Base-by-base conservation (phyloP, 2,113 vertebrate genomes). In the Elachura formosa region DNA sequence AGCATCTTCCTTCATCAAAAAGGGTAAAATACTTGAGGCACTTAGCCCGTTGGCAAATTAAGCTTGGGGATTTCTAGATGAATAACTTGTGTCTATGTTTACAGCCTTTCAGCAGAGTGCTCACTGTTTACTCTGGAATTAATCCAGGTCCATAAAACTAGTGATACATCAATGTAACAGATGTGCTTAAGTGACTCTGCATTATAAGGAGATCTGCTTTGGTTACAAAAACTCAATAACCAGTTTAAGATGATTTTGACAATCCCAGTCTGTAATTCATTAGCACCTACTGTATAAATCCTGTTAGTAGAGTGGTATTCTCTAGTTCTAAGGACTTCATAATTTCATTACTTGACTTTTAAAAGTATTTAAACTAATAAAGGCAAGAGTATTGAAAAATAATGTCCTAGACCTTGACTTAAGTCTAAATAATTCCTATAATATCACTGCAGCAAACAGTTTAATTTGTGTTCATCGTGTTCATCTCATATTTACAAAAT, bases 81-180 rank as follows among this genome's bases (percentile, higher is more conserved):
- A 95, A 84, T 34, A 40, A 90, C 28, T 29, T 51, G 68, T 77
- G 73, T 84, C 77, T 77, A 2, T 97, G 94, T 90, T 87, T 91
- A 95, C 78, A 87, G 92, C 76, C 91, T 94, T 92, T 91, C 96
- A 90, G 88, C 66, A 56, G 63, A 96, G 91, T 73, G 77, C 88
- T 93, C 90, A 77, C 72, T 95, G 87, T 97, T 98, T 98, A 95
- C 92, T 94, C 84, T 97, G 94, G 96, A 97, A 96, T 96, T 95
- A 97, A 96, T 97, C 94, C 96, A 97, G 94, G 71, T 54, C 84
- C 84, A 93, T 96, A 93, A 96, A 97, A 96, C 84, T 71, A 96
- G 83, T 73, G 93, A 94, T 94, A 94, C 59, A 94, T 95, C 95
- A 94, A 81, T 5, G 29, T 34, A 90, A 81, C 91, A 91, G 85